phyloP scores from a whole-genome alignment of 2,888 invertebrate genomes.

The Drosophila monieri region DNA sequence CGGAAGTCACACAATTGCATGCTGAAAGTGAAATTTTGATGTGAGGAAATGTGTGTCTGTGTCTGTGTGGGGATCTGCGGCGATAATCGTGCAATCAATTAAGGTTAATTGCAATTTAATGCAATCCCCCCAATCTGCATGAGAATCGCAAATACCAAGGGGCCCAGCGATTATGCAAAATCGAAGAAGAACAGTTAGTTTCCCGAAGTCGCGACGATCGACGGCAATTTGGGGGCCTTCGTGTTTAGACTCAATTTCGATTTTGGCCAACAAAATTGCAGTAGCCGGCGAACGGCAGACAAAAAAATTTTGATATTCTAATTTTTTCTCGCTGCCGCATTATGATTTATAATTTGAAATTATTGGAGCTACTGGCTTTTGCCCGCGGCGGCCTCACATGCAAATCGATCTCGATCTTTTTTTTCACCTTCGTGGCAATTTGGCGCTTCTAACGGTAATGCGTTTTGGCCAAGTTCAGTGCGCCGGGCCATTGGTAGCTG shows the following conservation, averaged over 20 bases:
- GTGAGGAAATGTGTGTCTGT: conserved; percentile 8
- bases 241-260: conserved; percentile 59
- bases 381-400: conserved; percentile 51
- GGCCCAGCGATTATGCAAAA: conserved; percentile 61
- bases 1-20: conserved; percentile 59
- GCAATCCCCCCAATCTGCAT: conserved; percentile 52
- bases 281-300: conserved; percentile 53
- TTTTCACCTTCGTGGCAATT: conserved; percentile 35
- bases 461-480: conserved; percentile 45
- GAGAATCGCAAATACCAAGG: conserved; percentile 27
- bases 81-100: conserved; percentile 76
- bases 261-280: conserved; percentile 59
- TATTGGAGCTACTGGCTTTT: conserved; percentile 74
- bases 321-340: conserved; percentile 54
- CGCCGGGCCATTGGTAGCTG: conserved; percentile 40
- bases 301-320: conserved; percentile 61
- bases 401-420: conserved; percentile 52
- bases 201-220: conserved; percentile 58
- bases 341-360: conserved; percentile 75
- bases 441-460: conserved; percentile 65
- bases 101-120: conserved; percentile 74
- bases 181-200: conserved; percentile 64
- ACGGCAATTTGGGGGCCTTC: conserved; percentile 55
- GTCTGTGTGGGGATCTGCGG: not conserved
- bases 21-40: conserved; percentile 71